Conservation (phyloP, 1,140 invertebrate genomes). For the Catajapyx aquilonaris region DNA sequence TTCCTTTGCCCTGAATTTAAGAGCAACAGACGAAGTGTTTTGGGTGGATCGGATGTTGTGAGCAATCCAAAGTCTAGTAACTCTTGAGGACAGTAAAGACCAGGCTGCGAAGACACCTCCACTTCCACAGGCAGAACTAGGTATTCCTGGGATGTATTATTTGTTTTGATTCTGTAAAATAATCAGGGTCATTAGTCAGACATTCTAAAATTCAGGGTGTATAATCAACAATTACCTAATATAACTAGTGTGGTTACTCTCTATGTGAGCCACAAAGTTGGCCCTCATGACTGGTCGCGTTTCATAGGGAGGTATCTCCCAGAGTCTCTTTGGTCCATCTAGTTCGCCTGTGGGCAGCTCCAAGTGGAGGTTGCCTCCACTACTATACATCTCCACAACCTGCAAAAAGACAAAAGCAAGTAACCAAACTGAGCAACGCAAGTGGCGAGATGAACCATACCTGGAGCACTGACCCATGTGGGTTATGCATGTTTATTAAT, state of each 20-base stretch:
- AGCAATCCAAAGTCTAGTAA: constrained; percentile 65
- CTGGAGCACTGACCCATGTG: constrained; percentile 64
- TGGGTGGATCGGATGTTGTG: constrained; percentile 40
- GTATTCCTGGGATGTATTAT: constrained; percentile 35
- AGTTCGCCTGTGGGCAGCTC: constrained; percentile 62
- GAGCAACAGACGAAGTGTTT: constrained; percentile 37
- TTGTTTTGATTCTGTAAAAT: constrained; percentile 40
- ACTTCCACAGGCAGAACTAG: constrained; percentile 69
- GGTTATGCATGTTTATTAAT: constrained; percentile 84
- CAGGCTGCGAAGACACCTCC: constrained; percentile 48
- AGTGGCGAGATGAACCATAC: constrained; percentile 26
- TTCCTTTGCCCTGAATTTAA: constrained; percentile 48
- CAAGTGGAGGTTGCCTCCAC: constrained; percentile 73
- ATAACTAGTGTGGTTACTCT: constrained; percentile 64
- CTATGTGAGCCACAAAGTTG: constrained; percentile 48
- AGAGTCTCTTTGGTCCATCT: constrained; percentile 56
- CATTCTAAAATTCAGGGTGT: background rate
- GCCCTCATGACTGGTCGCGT: constrained; percentile 74
- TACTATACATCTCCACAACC: constrained; percentile 76
- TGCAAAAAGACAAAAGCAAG: constrained; percentile 19
- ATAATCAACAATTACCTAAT: constrained; percentile 29
- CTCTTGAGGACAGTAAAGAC: constrained; percentile 53
- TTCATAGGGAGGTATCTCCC: constrained; percentile 77
- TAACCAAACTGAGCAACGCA: constrained; percentile 1
- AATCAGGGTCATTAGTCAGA: background rate